Conservation (phyloP, 2,113 vertebrate genomes). For the Rynchops niger region DNA sequence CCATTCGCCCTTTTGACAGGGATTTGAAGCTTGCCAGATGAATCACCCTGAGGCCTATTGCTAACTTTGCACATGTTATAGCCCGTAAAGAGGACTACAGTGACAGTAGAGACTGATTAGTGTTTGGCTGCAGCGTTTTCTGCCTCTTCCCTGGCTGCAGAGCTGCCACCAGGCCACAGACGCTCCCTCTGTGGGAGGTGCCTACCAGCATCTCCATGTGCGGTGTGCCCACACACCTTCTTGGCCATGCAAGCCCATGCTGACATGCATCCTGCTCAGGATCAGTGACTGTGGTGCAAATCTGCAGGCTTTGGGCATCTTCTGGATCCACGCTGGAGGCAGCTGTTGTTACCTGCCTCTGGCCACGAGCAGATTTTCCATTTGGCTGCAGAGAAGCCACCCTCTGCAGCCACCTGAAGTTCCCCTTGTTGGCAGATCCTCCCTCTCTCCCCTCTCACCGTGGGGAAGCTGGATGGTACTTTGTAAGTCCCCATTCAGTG, state of each 20-base stretch:
- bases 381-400: neutral
- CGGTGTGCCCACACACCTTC: neutral
- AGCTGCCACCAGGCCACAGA: neutral
- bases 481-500: neutral
- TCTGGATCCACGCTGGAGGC: neutral
- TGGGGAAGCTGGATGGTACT: neutral
- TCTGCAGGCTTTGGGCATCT: neutral
- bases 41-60: neutral
- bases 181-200: accelerated
- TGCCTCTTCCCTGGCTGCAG: neutral
- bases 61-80: neutral
- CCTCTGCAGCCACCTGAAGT: neutral
- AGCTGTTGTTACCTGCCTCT: neutral
- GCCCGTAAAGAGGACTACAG: neutral
- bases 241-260: accelerated
- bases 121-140: neutral
- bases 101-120: neutral
- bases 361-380: neutral
- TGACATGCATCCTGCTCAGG: neutral
- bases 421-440: too few relatives aligned
- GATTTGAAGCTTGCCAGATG: neutral
- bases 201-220: neutral
- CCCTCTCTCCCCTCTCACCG: neutral
- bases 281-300: neutral
- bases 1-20: neutral